Base-by-base conservation (phyloP, 1,140 invertebrate genomes). In the Ectropis grisescens region DNA sequence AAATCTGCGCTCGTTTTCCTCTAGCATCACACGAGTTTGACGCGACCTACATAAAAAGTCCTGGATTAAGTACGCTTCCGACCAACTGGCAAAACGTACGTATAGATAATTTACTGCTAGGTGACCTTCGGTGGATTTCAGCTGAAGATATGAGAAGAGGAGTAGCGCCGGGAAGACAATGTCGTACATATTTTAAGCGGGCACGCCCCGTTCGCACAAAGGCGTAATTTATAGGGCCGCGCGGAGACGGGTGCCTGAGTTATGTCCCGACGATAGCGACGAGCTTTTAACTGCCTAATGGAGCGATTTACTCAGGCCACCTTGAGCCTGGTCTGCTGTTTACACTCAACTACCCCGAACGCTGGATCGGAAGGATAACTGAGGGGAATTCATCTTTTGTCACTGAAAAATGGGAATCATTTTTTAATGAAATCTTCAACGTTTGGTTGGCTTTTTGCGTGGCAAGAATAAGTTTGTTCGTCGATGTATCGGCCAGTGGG, bases 271-370 rank as follows among this genome's bases (percentile, higher is more conserved):
- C 69, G 71, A 80, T 80, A 75, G 71, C 69, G 68, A 74, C 68
- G 74, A 75, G 70, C 74, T 80, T 80, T 80, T 80, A 80, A 76
- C 71, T 76, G 71, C 62, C 66, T 74, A 80, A 76, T 80, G 74
- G 71, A 70, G 67, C 74, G 74, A 76, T 76, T 76, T 72, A 76
- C 71, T 70, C 55, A 52, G 44, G 64, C 67, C 67, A 75, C 70
- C 70, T 74, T 71, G 57, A 37, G 46, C 48, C 55, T 43, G 48
- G 42, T 60, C 32, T 31, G 38, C 50, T 50, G 48, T 58, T 54
- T 54, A 53, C 45, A 41, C 33, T 33, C 28, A 32, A 52, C 39
- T 50, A 50, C 41, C 10, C 8, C 16, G 16, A 19, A 3, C 8
- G 46, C 33, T 43, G 37, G 40, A 42, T 58, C 47, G 45, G 47